phyloP scores from a whole-genome alignment of 1,140 invertebrate species.

The Diorhabda sublineata region DNA sequence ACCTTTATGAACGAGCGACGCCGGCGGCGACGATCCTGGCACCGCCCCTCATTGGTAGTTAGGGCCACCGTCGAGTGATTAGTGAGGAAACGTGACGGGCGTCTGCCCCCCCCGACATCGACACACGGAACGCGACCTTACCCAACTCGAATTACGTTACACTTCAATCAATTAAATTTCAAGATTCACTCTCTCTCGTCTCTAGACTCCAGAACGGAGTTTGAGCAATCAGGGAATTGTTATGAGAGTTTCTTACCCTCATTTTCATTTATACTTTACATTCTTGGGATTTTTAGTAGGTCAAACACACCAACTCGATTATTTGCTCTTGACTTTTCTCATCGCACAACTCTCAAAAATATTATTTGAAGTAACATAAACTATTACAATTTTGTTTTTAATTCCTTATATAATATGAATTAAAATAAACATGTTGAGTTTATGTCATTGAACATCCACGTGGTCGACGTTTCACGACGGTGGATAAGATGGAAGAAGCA shows the following conservation, averaged over 20 bases:
- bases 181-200: background rate
- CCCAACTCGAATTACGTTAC: background rate
- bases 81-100: background rate
- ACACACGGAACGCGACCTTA: background rate
- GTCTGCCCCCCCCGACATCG: background rate
- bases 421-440: no score
- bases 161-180: background rate
- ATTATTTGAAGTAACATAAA: no score
- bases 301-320: background rate
- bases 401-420: no score
- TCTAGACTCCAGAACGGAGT: background rate
- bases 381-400: no score
- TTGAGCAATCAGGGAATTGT: background rate
- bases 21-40: background rate
- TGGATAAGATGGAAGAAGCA: no score
- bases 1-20: background rate
- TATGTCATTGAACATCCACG: no score
- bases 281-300: slow-evolving; percentile 1
- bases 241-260: background rate
- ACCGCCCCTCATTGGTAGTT: background rate
- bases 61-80: background rate
- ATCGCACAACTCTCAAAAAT: no score
- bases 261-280: background rate
- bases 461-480: no score
- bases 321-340: no score